Base-by-base conservation (phyloP, 2,113 vertebrate genomes). In the Phoenicopterus ruber region DNA sequence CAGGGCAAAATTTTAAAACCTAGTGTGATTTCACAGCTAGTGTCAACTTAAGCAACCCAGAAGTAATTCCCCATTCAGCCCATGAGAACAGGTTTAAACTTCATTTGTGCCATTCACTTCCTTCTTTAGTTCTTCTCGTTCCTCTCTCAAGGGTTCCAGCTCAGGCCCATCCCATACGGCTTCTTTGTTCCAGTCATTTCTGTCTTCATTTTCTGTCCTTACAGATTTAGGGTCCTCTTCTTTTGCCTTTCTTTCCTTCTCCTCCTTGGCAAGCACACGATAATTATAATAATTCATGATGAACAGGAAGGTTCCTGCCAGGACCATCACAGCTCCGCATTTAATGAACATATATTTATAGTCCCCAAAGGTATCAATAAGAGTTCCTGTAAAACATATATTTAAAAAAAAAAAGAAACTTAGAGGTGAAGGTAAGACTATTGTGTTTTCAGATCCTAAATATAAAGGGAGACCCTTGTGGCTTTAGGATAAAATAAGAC, bases 241-340 rank as follows among this genome's bases (percentile, higher is more conserved):
- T 59, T 63, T 94, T 55, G 79, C 52, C 63, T 93, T 90, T 49
- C 80, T 94, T 85, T 94, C 85, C 71, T 97, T 98, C 74, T 98
- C 77, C 69, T 98, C 97, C 62, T 98, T 98, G 44, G 97, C 97
- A 87, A 98, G 94, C 92, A 97, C 93, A 72, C 93, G 94, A 61
- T 99, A 98, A 97, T 98, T 98, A 94, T 98, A 99, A 82, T 97
- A 93, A 97, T 99, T 99, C 98, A 98, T 98, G 80, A 98, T 70
- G 47, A 98, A 98, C 90, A 99, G 98, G 71, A 99, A 99, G 46
- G 97, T 72, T 69, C 98, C 98, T 4, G 98, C 98, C 38, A 97
- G 78, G 81, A 98, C 82, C 93, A 99, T 98, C 92, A 98, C 98
- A 14, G 96, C 67, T n/a, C 98, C 98, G 61, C 98, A 98, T 97